Evolutionary conservation across 2,797 vertebrate genomes (phyloP), one percentile per base, ranked within the genome.

Genomic region (Synaphobranchus kaupii): DNA sequence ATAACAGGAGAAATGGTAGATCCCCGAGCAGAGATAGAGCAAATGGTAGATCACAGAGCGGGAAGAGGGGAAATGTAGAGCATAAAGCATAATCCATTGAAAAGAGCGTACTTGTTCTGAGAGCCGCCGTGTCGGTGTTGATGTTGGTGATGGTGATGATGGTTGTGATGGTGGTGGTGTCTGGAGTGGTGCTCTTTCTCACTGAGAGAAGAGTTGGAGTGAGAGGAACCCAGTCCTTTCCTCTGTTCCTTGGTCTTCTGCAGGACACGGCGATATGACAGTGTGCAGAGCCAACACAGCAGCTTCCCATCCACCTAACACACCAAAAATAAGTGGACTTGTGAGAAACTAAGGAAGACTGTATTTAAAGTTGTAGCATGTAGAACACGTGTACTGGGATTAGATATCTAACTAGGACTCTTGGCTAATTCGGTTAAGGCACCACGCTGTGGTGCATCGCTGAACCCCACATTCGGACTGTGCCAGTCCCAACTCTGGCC

Each of bases 201-300:
- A 1, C 97, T 95, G 89, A 99, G 95, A 0, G 98, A 98, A 10
- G 98, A 98, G 93, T 99, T 99, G 84, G 99, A 97, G 92, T 97
- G 97, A 31, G 97, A 97, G 66, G 98, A 97, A 88, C 98, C 97
- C 4, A 99, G 96, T 91, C 97, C 98, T 93, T 99, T 99, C 90
- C 98, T 96, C 90, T 99, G 99, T 89, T 99, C 99, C 94, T 99
- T 99, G 80, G 99, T 99, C 95, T 99, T 99, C 94, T 99, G 99
- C 85, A 99, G 96, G 90, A 99, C 99, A 22, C 98, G 97, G 84
- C 99, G 98, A 92, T 99, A 99, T 10, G 98, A 99, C 88, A 99
- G 95, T 0, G 99, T 99, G 93, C 99, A 99, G 71, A 99, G 97
- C 99, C 99, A 99, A 94, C 99, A 99, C 88, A 99, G 92, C 85